Conservation (phyloP, 2,113 vertebrate genomes). For the Panthera tigris region DNA sequence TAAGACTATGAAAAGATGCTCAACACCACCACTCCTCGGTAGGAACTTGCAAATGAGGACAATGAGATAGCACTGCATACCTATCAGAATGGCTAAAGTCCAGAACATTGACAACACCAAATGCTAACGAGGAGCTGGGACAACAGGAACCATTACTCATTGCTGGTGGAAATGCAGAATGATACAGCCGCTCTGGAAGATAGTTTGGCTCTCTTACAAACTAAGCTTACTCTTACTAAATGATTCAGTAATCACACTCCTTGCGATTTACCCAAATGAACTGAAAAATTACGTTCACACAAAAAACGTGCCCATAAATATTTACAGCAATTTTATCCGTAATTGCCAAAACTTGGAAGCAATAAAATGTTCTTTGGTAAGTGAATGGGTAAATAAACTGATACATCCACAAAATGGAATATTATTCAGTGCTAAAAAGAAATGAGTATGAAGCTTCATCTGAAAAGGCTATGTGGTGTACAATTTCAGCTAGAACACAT, state of each 20-base stretch:
- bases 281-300: background rate
- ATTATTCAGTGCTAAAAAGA: conserved; percentile 26
- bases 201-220: background rate
- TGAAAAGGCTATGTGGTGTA: background rate
- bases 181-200: background rate
- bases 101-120: background rate
- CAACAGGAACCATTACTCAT: background rate
- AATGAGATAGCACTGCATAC: background rate
- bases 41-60: background rate
- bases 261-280: background rate
- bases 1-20: background rate
- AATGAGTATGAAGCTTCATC: background rate
- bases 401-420: background rate
- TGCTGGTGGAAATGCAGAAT: background rate
- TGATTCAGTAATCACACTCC: background rate
- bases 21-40: background rate
- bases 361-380: background rate
- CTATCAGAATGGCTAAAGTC: background rate
- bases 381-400: background rate
- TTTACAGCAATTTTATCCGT: background rate
- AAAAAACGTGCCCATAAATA: background rate
- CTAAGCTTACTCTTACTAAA: background rate
- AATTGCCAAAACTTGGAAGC: background rate
- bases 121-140: background rate
- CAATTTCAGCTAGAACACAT: background rate